These are phyloP conservation scores for Papilio elwesi DNA, from an alignment of 2,888 invertebrate species.

Conservation along the genomic window DNA sequence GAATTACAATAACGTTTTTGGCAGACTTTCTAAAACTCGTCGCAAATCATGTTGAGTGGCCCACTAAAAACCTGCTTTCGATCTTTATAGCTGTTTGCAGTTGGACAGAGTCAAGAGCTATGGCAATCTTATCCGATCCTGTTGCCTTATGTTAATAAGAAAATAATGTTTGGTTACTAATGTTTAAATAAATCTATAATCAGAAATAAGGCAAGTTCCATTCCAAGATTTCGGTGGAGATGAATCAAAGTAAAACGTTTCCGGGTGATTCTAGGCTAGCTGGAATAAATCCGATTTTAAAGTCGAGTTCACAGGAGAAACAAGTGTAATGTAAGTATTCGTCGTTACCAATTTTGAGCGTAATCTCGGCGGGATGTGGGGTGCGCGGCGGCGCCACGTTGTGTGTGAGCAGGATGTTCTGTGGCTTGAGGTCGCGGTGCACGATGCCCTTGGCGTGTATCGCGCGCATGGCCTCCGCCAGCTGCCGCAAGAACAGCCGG, in stretches of 20 bases:
- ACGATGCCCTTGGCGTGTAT: constrained; percentile 99
- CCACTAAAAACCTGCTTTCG: constrained; percentile 29
- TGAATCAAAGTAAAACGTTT: no score
- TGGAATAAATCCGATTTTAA: no score
- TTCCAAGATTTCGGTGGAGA: no score
- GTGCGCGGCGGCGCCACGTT: constrained; percentile 84
- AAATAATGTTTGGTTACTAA: not conserved
- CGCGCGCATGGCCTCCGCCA: constrained; percentile 99
- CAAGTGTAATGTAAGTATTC: constrained; percentile 19
- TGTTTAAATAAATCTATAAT: no score
- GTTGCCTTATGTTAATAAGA: not conserved
- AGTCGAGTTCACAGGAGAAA: no score
- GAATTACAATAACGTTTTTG: constrained; percentile 22
- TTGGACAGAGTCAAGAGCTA: not conserved
- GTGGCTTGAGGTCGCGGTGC: constrained; percentile 99
- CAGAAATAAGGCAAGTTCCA: no score
- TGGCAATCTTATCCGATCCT: not conserved
- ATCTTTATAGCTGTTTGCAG: constrained; percentile 11
- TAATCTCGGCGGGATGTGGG: constrained; percentile 92
- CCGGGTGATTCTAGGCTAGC: no score
- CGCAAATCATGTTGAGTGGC: constrained; percentile 18
- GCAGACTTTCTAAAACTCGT: constrained; percentile 35
- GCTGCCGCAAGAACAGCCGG: constrained; percentile 95
- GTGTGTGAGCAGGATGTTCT: constrained; percentile 98
- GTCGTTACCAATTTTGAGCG: constrained; percentile 94